Evolutionary conservation across 2,888 invertebrate species (phyloP).

Genomic region (Drosophila vallismaia): DNA sequence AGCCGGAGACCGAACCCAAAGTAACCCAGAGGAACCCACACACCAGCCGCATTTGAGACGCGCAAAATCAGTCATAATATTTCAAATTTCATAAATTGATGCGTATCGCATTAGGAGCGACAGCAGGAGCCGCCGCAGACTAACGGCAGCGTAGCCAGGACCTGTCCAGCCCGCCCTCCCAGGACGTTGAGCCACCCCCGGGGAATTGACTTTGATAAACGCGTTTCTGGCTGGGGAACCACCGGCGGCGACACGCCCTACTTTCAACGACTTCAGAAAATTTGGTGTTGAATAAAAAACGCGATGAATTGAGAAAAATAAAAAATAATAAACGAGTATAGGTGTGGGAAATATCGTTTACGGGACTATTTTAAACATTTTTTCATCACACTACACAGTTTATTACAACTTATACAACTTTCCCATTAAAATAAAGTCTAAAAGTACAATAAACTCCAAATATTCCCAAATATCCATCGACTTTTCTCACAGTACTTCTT

Average conservation of each 20-base stretch:
- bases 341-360: not conserved
- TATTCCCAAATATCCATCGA: not conserved
- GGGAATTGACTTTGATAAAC: constrained; percentile 71
- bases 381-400: too few relatives aligned
- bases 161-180: constrained; percentile 9
- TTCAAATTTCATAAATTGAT: constrained; percentile 80
- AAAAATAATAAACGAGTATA: not conserved
- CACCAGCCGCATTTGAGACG: constrained; percentile 31
- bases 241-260: constrained; percentile 49
- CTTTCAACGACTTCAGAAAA: constrained; percentile 57
- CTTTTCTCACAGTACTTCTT: constrained; percentile 5
- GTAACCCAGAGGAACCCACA: constrained; percentile 14
- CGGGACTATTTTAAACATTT: not conserved
- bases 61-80: constrained; percentile 78
- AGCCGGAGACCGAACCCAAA: not conserved
- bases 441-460: not conserved
- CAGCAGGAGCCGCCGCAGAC: constrained; percentile 40
- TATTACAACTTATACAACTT: too few relatives aligned
- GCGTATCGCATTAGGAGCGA: constrained; percentile 71
- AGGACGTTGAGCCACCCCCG: constrained; percentile 57
- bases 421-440: too few relatives aligned
- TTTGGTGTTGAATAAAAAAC: constrained; percentile 51
- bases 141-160: constrained; percentile 51
- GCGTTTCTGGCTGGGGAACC: constrained; percentile 47
- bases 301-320: not conserved